Conservation (phyloP, 1,140 invertebrate species). For the Rhizoglyphus robini region DNA sequence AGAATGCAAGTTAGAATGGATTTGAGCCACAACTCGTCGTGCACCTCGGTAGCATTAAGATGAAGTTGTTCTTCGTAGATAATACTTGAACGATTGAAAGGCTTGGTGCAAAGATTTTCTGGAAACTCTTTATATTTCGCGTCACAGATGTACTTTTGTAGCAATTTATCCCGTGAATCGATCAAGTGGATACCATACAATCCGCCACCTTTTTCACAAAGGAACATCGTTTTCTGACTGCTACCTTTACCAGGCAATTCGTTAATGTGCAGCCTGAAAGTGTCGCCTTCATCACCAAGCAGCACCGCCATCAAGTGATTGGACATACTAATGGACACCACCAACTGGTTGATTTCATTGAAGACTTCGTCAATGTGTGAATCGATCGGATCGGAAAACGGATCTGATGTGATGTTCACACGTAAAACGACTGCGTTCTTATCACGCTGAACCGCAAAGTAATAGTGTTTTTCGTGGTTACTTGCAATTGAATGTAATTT, state of each 20-base stretch:
- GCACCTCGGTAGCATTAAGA: background rate
- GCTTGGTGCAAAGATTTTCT: background rate
- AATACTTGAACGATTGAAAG: background rate
- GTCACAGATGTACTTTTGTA: background rate
- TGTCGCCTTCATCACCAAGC: too few species aligned
- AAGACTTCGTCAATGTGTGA: too few species aligned
- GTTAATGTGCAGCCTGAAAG: too few species aligned
- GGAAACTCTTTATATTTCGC: background rate
- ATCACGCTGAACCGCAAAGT: background rate
- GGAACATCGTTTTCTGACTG: too few species aligned
- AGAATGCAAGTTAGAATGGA: background rate
- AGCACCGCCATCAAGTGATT: too few species aligned
- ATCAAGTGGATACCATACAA: background rate
- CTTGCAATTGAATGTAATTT: background rate
- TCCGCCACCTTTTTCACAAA: too few species aligned
- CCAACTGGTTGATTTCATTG: too few species aligned
- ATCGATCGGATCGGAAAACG: background rate
- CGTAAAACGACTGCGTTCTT: background rate
- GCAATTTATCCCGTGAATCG: background rate
- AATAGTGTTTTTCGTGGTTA: background rate
- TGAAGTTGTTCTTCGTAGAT: background rate
- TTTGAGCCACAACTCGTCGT: background rate
- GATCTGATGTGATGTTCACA: background rate
- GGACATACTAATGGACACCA: too few species aligned
- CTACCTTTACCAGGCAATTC: too few species aligned